phyloP scores from a whole-genome alignment of 1,140 invertebrate genomes.

The Eriocheir sinensis region DNA sequence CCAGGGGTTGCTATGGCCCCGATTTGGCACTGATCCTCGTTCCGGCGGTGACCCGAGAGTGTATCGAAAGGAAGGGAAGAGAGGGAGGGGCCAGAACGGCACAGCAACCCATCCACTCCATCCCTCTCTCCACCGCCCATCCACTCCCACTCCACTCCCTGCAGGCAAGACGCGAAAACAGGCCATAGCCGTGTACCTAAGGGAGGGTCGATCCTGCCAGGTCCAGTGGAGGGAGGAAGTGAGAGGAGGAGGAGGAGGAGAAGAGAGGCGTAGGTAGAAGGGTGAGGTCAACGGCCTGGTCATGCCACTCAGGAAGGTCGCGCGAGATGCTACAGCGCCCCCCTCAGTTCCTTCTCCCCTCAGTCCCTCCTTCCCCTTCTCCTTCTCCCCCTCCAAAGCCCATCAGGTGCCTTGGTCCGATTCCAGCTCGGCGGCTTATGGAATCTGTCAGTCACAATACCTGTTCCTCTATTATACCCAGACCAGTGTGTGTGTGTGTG shows the following conservation, averaged over 20 bases:
- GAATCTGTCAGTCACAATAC: background rate
- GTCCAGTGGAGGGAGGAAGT: no score
- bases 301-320: background rate
- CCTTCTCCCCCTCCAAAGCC: background rate
- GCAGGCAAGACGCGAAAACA: background rate
- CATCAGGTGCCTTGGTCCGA: background rate
- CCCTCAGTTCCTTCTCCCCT: background rate
- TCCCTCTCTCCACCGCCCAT: background rate
- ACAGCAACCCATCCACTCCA: background rate
- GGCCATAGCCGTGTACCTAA: background rate
- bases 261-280: background rate
- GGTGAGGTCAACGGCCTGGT: conserved; percentile 6
- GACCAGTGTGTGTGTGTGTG: no score
- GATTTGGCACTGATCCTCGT: background rate
- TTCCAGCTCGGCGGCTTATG: conserved; percentile 9
- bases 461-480: background rate
- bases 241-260: no score
- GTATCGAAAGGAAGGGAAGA: background rate
- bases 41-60: background rate
- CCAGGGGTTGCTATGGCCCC: background rate
- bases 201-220: background rate
- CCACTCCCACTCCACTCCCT: background rate
- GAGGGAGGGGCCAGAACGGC: background rate
- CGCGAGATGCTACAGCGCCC: background rate
- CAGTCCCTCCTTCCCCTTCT: background rate